Evolutionary conservation across 2,113 vertebrate species (phyloP).

Genomic region (Herpailurus yagouaroundi): DNA sequence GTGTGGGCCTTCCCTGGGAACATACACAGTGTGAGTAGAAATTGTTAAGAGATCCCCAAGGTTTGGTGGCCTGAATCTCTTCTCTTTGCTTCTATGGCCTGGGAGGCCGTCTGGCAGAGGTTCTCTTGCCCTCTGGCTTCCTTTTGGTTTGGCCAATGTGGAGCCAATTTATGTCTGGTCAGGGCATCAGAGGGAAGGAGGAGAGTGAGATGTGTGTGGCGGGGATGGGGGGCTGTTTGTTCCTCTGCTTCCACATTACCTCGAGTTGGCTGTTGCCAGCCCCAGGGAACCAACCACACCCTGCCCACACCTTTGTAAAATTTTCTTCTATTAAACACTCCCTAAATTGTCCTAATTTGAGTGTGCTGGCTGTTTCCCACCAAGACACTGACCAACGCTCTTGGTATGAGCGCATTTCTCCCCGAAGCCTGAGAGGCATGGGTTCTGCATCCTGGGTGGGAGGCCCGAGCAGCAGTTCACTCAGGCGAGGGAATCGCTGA

Average conservation of each 20-base stretch:
- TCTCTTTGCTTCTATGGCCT: background rate
- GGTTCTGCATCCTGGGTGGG: background rate
- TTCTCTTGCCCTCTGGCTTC: background rate
- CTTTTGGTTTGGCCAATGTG: background rate
- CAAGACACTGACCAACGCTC: background rate
- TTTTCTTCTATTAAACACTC: background rate
- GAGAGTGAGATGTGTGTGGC: no score
- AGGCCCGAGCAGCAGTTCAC: background rate
- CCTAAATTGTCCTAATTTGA: background rate
- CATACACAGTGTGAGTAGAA: background rate
- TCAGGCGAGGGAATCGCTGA: background rate
- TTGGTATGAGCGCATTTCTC: background rate
- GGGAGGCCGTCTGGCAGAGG: background rate
- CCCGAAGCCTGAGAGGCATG: background rate
- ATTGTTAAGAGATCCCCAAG: background rate
- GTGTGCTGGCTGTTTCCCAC: background rate
- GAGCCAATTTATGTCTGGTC: background rate
- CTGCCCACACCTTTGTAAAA: background rate
- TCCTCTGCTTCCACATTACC: background rate
- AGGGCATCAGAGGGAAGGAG: background rate
- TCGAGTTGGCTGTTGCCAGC: background rate
- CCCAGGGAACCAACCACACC: background rate
- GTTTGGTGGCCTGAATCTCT: no score
- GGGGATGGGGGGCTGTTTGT: background rate
- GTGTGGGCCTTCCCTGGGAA: background rate